Percentiles rank a stretch among this genome's conserved stretches.
Evolutionary conservation across 2,797 vertebrate species (phyloP).

Genomic region (Gobio occitaniae): DNA sequence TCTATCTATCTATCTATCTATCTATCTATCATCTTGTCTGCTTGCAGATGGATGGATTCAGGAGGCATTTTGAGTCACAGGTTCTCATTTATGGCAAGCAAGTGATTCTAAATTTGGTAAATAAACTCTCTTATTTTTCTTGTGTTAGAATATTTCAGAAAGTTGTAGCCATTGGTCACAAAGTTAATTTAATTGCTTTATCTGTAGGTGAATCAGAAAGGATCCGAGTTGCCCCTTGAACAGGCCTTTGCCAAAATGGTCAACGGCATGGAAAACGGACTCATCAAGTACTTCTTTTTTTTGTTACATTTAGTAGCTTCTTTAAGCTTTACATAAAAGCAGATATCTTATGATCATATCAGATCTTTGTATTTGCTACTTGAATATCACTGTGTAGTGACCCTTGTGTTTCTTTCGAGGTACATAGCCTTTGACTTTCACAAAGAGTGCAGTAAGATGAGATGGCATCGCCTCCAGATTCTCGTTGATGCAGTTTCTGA

Average conservation of each 20-base stretch:
- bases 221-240: constrained; percentile 95
- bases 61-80: constrained; percentile 98
- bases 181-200: neutral
- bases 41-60: constrained; percentile 93
- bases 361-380: neutral
- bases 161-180: neutral
- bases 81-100: constrained; percentile 97
- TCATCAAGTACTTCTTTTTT: constrained; percentile 84
- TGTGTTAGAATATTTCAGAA: neutral
- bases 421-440: constrained; percentile 97
- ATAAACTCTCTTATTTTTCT: constrained; percentile 47
- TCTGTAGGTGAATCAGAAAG: constrained; percentile 94
- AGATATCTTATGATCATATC: neutral
- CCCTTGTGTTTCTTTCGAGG: constrained; percentile 68
- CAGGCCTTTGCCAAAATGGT: constrained; percentile 93
- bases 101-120: constrained; percentile 95
- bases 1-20: neutral
- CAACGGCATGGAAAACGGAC: constrained; percentile 84
- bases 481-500: constrained; percentile 88
- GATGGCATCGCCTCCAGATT: constrained; percentile 95
- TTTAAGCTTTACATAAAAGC: neutral
- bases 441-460: constrained; percentile 97
- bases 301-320: neutral
- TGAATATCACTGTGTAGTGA: neutral
- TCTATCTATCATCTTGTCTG: neutral